Conservation (phyloP, 2,888 invertebrate genomes). For the Liopterus haemorrhoidalis region DNA sequence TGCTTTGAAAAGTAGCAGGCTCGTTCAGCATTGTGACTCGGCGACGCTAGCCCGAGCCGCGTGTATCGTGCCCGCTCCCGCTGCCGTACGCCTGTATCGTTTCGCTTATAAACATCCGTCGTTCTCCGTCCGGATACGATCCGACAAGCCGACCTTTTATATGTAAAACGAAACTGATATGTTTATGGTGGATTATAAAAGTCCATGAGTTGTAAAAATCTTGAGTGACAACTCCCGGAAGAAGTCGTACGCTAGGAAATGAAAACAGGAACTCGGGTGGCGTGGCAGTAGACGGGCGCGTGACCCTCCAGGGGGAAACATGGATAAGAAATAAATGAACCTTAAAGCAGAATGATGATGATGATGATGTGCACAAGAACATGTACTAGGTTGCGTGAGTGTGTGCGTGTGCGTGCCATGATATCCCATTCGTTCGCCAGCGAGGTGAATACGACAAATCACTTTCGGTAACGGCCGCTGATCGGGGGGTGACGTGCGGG, state of each 20-base stretch:
- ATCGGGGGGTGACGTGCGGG: no score
- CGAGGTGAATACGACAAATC: conserved; percentile 4
- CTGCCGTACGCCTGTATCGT: conserved; percentile 1
- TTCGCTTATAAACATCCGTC: conserved; percentile 37
- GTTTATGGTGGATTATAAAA: conserved; percentile 47
- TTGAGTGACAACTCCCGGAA: conserved; percentile 46
- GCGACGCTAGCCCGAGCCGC: neutral
- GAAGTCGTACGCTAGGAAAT: conserved; percentile 44
- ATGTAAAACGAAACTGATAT: conserved; percentile 46
- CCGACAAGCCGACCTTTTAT: conserved; percentile 41
- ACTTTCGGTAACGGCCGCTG: no score
- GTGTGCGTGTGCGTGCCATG: neutral
- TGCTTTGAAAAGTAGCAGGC: no score
- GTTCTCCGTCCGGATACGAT: conserved; percentile 42
- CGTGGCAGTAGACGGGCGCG: neutral
- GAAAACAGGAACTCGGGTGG: conserved; percentile 44
- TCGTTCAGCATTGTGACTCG: conserved; percentile 1
- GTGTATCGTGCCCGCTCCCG: neutral
- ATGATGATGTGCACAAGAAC: conserved; percentile 37
- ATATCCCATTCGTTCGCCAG: conserved; percentile 13
- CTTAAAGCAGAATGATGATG: conserved; percentile 47
- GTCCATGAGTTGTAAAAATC: conserved; percentile 48
- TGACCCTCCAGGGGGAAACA: neutral
- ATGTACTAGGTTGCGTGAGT: neutral
- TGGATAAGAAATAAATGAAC: conserved; percentile 45